Evolutionary conservation across 2,888 invertebrate genomes (phyloP), one percentile per base, ranked within the genome.

Genomic region (Oeneis ivallda): DNA sequence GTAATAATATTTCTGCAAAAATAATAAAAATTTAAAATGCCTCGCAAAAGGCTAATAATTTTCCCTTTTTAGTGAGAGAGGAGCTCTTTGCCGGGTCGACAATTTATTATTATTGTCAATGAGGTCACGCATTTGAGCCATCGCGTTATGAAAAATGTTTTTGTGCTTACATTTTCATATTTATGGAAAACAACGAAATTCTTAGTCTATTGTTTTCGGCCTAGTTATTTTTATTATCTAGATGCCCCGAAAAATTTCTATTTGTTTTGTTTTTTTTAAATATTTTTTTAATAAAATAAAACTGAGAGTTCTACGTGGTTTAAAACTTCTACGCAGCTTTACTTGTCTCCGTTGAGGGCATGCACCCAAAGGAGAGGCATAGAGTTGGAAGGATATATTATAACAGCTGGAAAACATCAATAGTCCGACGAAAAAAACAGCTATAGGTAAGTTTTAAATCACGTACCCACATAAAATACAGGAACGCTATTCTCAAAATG

Each of bases 401-500:
- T n/a, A n/a, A n/a, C n/a, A n/a, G n/a, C n/a, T n/a, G n/a, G n/a
- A n/a, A n/a, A n/a, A n/a, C n/a, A n/a, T n/a, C n/a, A n/a, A n/a
- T n/a, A 26, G 26, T 26, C 26, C 26, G 26, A 26, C 26, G n/a
- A n/a, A n/a, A n/a, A n/a, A n/a, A n/a, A n/a, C n/a, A n/a, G n/a
- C n/a, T n/a, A n/a, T n/a, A n/a, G n/a, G 32, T 34, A 34, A 34
- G 2, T 6, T 49, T 52, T 52, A 32, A 52, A 32, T 32, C 17
- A 34, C 9, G 15, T 7, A 15, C 45, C 32, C 17, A 58, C 15
- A 47, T 34, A 17, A 17, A 45, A 45, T 37, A 47, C 8, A 60
- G 59, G 37, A 49, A 49, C 15, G 39, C 8, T 49, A 50, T 47
- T 39, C 19, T 49, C 39, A 49, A 60, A 60, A 60, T 19, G 49